These are phyloP conservation scores for Dicaeum eximium DNA, from an alignment of 2,113 vertebrate genomes.

Conservation along the genomic window DNA sequence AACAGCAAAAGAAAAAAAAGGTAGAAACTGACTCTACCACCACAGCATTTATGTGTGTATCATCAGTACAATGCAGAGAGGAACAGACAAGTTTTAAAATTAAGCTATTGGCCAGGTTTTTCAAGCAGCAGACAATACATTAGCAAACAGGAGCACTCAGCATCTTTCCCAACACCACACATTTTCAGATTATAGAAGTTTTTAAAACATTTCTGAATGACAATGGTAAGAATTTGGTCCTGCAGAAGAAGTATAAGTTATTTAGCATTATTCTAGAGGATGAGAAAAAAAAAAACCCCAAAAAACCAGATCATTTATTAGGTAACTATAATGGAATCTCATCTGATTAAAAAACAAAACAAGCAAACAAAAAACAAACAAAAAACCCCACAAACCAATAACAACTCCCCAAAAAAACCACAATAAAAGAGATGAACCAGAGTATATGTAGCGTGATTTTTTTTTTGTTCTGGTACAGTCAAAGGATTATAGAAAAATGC, in stretches of 20 bases:
- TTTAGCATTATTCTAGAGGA: not conserved
- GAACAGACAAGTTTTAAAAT: not conserved
- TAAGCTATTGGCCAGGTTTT: not conserved
- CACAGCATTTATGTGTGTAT: not conserved
- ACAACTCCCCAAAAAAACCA: rapidly evolving
- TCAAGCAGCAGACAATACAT: not conserved
- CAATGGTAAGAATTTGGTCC: not conserved
- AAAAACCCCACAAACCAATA: not conserved
- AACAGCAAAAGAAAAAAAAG: not conserved
- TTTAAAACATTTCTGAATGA: not conserved
- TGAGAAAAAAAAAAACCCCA: not conserved
- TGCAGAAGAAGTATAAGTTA: not conserved
- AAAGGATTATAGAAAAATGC: not conserved
- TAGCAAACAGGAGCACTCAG: not conserved
- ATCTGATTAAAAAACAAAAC: not conserved
- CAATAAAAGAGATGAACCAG: rapidly evolving
- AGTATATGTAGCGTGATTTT: not conserved
- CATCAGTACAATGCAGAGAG: not conserved
- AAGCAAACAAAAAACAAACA: not conserved
- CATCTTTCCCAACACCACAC: not conserved
- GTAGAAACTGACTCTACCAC: not conserved
- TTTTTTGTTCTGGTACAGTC: not conserved
- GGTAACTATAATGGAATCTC: not conserved
- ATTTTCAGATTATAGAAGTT: not conserved
- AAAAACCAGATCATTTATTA: not conserved